Evolutionary conservation across 2,113 vertebrate species (phyloP), one percentile per base, ranked within the genome.

Genomic region (Acrocephalus kingi): DNA sequence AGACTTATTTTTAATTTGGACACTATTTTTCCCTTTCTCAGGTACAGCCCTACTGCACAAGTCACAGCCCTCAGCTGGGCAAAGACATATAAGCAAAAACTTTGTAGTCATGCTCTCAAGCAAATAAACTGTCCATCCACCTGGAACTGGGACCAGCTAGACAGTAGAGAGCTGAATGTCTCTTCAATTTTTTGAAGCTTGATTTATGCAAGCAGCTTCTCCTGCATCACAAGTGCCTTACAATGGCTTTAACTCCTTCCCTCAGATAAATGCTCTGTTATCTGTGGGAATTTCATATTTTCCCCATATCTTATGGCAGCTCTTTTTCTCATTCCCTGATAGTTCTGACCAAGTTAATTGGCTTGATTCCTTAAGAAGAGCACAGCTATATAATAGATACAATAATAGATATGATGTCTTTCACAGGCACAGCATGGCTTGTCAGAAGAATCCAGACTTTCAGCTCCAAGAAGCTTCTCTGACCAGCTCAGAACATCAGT

Each of bases 371-470:
- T 71, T 20, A 43, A 21, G 27, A 80, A 46, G 31, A 62, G 35
- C 33, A 62, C 31, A 45, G 52, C 28, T 49, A 9, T n/a, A 11
- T 25, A 30, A 62, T 7, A 72, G 37, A 35, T 35, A 35, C 0
- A 0, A 43, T 27, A 33, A 68, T 6, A 68, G 43, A n/a, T 33
- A 33, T 0, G 0, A 39, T 24, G 16, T 20, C 21, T 52, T 62
- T 61, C 67, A 52, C 46, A 25, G 56, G 13, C 31, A 83, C 16
- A 52, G 46, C 46, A 62, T 24, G 16, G 25, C 21, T 45, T 72
- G 20, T 22, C 68, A 24, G 16, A 19, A 52, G 16, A 72, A 62
- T 37, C 25, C 48, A 72, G 16, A 45, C 20, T 52, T 72, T 30
- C 37, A 54, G 21, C 37, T 62, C 37, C 33, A 31, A 62, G 48